These are phyloP conservation scores for Premnoplex brunnescens DNA, from an alignment of 2,797 vertebrate genomes.

Conservation along the genomic window DNA sequence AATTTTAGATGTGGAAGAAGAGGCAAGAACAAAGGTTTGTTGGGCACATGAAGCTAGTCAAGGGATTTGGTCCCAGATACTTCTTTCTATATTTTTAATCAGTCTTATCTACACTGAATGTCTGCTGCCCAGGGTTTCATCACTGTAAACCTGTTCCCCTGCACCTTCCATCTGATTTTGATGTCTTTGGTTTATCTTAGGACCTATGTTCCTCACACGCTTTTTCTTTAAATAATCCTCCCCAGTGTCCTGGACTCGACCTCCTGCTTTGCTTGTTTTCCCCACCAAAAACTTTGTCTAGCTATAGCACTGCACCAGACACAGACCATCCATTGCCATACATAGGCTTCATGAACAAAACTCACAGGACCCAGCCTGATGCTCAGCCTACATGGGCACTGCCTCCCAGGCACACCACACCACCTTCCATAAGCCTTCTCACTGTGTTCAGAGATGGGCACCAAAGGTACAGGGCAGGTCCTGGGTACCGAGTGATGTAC, in stretches of 20 bases:
- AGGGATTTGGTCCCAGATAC: not conserved
- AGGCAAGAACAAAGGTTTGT: not conserved
- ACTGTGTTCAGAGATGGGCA: accelerated
- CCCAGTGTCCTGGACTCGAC: too few species aligned
- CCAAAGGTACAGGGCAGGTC: not conserved
- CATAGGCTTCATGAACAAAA: not conserved
- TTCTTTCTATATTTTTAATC: not conserved
- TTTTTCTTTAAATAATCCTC: not conserved
- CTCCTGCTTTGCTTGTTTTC: not conserved
- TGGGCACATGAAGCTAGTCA: not conserved
- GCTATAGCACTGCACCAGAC: not conserved
- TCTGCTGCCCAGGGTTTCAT: not conserved
- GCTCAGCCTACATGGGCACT: not conserved
- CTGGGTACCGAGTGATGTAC: not conserved
- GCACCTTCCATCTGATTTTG: not conserved
- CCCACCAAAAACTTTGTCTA: not conserved
- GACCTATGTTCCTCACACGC: not conserved
- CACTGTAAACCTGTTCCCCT: not conserved
- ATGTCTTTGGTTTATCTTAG: not conserved
- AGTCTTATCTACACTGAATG: not conserved
- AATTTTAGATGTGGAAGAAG: not conserved
- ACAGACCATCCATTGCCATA: accelerated
- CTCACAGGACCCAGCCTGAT: not conserved
- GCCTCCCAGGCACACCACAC: not conserved
- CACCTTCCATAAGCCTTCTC: not conserved